These are phyloP conservation scores for Anguilla japonica DNA, from an alignment of 2,113 vertebrate species.

Conservation along the genomic window DNA sequence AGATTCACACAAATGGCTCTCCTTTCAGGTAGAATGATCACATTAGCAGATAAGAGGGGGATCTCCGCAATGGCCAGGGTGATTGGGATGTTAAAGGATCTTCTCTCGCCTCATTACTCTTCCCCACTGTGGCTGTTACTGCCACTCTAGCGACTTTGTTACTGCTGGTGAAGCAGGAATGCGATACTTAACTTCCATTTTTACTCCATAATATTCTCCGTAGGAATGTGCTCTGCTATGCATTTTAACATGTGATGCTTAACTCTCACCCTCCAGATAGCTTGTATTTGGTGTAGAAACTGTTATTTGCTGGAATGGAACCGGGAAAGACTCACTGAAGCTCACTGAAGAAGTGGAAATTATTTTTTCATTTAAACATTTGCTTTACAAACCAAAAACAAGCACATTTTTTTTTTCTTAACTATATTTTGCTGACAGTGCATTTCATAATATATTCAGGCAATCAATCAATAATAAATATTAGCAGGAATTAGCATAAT, in stretches of 20 bases:
- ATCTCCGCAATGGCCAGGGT: background rate
- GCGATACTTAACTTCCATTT: background rate
- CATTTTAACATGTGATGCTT: background rate
- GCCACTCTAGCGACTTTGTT: background rate
- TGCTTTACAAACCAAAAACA: background rate
- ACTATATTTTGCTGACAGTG: background rate
- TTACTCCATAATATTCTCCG: background rate
- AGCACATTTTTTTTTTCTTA: background rate
- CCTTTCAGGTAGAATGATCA: slow-evolving; percentile 6
- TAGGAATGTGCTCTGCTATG: background rate
- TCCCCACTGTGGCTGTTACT: background rate
- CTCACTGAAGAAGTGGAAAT: background rate
- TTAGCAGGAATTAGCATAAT: background rate
- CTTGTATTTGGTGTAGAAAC: background rate
- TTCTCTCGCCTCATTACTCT: background rate
- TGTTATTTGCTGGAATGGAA: background rate
- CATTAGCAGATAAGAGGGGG: slow-evolving; percentile 8
- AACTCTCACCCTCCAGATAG: background rate
- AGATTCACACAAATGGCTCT: background rate
- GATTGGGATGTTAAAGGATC: background rate
- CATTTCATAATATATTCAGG: background rate
- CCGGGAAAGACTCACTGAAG: background rate
- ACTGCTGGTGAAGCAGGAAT: background rate
- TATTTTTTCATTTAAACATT: background rate
- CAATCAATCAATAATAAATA: background rate